phyloP scores from a whole-genome alignment of 1,140 invertebrate genomes.

The Drosophila ercepeae region DNA sequence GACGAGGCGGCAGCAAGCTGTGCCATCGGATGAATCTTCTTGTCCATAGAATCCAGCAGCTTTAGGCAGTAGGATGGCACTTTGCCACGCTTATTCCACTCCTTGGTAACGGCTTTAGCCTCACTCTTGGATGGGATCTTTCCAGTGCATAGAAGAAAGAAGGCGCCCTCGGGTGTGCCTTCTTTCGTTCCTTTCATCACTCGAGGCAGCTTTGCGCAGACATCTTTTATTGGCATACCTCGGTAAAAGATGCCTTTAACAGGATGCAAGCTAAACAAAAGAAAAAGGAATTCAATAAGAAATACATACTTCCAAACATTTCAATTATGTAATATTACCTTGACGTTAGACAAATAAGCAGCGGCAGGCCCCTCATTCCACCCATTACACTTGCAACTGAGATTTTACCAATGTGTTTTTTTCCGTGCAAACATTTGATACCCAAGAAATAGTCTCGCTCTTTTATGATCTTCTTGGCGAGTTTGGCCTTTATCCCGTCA shows the following conservation, averaged over 20 bases:
- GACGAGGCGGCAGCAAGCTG: conserved; percentile 96
- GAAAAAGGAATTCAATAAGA: neutral
- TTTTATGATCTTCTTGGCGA: conserved; percentile 29
- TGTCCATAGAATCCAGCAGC: conserved; percentile 97
- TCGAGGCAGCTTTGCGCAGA: conserved; percentile 94
- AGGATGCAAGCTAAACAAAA: conserved; percentile 87
- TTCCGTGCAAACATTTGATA: conserved; percentile 33
- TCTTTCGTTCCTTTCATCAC: conserved; percentile 92
- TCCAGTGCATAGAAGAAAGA: conserved; percentile 96
- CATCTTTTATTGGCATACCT: conserved; percentile 96
- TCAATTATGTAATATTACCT: neutral
- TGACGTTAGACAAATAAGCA: conserved; percentile 97
- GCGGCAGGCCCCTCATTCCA: conserved; percentile 97
- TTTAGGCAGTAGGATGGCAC: conserved; percentile 96
- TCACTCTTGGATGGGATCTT: conserved; percentile 93
- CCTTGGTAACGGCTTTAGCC: conserved; percentile 91
- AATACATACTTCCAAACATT: neutral
- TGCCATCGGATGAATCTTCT: conserved; percentile 96
- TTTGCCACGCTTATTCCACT: conserved; percentile 91
- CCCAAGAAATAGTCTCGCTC: conserved; percentile 40
- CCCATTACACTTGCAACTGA: conserved; percentile 89
- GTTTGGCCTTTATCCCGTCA: conserved; percentile 13
- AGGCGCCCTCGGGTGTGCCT: conserved; percentile 96
- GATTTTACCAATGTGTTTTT: conserved; percentile 28
- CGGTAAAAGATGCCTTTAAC: conserved; percentile 97